Evolutionary conservation across 2,113 vertebrate species (phyloP), one percentile per base, ranked within the genome.

Genomic region (Corvus moneduloides): DNA sequence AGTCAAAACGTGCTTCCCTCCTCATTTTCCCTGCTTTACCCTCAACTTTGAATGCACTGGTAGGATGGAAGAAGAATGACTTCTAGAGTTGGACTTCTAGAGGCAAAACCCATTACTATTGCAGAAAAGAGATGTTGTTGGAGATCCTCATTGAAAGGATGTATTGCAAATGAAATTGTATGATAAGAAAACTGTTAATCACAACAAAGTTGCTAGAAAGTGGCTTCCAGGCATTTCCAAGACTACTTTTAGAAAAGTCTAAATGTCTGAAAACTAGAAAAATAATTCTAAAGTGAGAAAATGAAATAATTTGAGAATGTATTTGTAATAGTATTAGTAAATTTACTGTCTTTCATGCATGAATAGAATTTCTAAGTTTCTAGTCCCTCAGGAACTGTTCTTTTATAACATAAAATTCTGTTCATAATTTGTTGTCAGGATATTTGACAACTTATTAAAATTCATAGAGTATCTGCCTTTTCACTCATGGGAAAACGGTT

Each of bases 381-480:
- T 9, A 73, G 19, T 83, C 39, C 27, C 58, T 28, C 21, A 61
- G 74, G 48, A 84, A 16, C 16, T 51, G 3, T 61, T 81, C 13
- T 87, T 85, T 64, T 67, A 67, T 77, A 93, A 58, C 12, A n/a
- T 11, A 37, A 96, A 94, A 35, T 84, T 77, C 59, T 80, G 21
- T 82, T 97, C 21, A 56, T 79, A 85, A 93, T 90, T 91, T 93
- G 27, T 72, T 77, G 48, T 55, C 68, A 79, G 56, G 58, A 55
- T 90, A 91, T 84, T 84, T 85, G 59, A 44, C 18, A 89, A 48
- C 33, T 39, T 61, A 93, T 83, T 94, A 85, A 84, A 95, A 95
- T 92, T 96, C 83, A 69, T 37, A 61, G 15, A 5, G 5, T 87
- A 69, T 17, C 39, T 93, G 55, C 17, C 5, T 93, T 84, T 79